Conservation (phyloP, 1,140 invertebrate genomes). For the Schlechtendalia chinensis region DNA sequence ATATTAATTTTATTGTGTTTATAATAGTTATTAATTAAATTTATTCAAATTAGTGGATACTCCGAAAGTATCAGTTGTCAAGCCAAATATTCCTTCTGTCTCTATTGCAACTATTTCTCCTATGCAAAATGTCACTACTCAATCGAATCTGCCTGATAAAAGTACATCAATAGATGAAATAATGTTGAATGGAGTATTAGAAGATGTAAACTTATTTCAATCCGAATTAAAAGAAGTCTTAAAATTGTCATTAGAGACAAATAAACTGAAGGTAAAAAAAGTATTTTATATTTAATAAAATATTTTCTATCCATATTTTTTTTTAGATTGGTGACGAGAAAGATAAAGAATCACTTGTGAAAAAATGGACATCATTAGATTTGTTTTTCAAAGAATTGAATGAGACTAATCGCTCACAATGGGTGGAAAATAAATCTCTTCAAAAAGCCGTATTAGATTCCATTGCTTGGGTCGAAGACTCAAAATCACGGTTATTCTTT, state of each 20-base stretch:
- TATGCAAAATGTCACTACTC: not conserved
- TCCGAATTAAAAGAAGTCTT: conserved; percentile 23
- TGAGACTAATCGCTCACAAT: conserved; percentile 38
- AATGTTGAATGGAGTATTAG: conserved; percentile 28
- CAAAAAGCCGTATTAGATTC: conserved; percentile 41
- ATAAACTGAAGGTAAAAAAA: conserved; percentile 26
- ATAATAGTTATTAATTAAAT: not conserved
- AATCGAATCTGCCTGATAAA: conserved; percentile 8
- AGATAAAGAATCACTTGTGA: conserved; percentile 39
- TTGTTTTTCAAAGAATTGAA: conserved; percentile 44
- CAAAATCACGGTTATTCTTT: conserved; percentile 45
- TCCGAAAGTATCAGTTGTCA: conserved; percentile 5
- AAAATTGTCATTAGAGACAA: conserved; percentile 29
- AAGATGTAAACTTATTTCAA: conserved; percentile 37
- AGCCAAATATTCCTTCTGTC: not conserved
- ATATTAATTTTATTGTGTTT: not conserved
- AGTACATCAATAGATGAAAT: conserved; percentile 29
- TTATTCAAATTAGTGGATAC: not conserved
- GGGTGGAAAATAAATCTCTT: conserved; percentile 34
- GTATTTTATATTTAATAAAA: not conserved
- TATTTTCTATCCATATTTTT: not conserved
- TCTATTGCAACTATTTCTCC: not conserved
- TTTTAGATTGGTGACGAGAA: conserved; percentile 34
- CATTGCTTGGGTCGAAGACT: conserved; percentile 40
- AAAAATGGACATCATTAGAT: conserved; percentile 41